A percentile compares a stretch with the other conserved stretches of the same genome.
These are phyloP conservation scores for Glaucidium brasilianum DNA, from an alignment of 2,113 vertebrate species.

Conservation along the genomic window DNA sequence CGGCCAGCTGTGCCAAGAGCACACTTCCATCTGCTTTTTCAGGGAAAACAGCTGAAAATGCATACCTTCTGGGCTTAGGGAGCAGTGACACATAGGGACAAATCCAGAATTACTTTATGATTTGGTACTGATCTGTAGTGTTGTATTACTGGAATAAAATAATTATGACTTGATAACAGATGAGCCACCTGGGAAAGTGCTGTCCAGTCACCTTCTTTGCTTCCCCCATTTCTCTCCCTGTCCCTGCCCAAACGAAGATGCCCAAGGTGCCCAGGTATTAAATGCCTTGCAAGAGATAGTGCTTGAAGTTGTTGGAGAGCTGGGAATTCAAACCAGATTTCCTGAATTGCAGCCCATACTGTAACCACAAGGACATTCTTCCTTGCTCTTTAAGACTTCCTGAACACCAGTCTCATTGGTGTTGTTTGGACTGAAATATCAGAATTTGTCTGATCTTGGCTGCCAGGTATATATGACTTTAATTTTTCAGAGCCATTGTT, in stretches of 20 bases:
- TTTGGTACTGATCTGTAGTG: background rate
- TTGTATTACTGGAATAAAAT: background rate
- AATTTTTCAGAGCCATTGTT: background rate
- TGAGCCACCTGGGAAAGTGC: background rate
- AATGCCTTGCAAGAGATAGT: background rate
- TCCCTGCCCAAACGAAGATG: background rate
- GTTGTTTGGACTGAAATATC: background rate
- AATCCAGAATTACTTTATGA: background rate
- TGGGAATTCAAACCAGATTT: constrained; percentile 3
- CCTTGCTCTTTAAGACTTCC: background rate
- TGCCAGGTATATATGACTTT: background rate
- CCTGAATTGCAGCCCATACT: background rate
- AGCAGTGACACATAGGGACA: background rate
- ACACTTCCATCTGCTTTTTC: background rate
- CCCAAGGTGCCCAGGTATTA: background rate
- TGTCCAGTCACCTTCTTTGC: background rate
- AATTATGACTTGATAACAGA: background rate
- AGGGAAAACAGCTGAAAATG: background rate
- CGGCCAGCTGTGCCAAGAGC: background rate
- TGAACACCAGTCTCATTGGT: background rate
- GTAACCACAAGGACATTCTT: background rate
- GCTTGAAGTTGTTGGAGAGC: background rate
- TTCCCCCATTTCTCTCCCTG: background rate
- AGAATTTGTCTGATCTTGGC: background rate
- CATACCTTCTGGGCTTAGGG: background rate